phyloP scores from a whole-genome alignment of 2,113 vertebrate genomes.

The Corvus moneduloides region DNA sequence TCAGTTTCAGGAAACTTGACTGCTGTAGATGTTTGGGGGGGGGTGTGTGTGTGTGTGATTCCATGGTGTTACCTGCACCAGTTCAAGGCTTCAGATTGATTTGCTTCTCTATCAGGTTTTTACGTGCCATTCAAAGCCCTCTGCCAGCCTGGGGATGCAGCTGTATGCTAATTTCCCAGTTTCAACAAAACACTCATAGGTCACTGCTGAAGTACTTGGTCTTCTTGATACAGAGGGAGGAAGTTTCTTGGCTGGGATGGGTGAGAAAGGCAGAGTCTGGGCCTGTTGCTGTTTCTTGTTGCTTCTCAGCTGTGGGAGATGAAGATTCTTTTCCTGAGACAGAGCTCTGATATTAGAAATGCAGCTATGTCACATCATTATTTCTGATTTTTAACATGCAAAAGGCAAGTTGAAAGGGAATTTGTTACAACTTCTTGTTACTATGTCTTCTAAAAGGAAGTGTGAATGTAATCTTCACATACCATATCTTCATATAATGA shows the following conservation, averaged over 20 bases:
- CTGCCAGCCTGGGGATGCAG: neutral
- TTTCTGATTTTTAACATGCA: constrained; percentile 24
- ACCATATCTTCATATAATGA: neutral
- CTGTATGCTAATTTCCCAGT: constrained; percentile 45
- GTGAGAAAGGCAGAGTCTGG: neutral
- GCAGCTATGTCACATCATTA: neutral
- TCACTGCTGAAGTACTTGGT: neutral
- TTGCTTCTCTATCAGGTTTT: neutral
- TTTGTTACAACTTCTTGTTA: constrained; percentile 9
- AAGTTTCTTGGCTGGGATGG: neutral
- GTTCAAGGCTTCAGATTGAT: neutral
- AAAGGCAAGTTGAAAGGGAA: constrained; percentile 29
- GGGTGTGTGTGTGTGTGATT: neutral
- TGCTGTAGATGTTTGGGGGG: neutral
- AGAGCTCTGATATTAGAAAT: neutral
- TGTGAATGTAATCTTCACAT: neutral
- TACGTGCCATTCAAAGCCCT: neutral
- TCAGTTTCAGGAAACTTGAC: neutral
- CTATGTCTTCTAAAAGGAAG: neutral
- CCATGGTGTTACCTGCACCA: neutral
- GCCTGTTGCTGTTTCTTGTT: neutral
- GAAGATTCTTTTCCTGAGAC: neutral
- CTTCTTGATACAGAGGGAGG: neutral
- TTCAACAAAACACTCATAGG: neutral
- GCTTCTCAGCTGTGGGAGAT: neutral